Evolutionary conservation across 2,888 invertebrate species (phyloP), one percentile per base, ranked within the genome.

Genomic region (Temnothorax rugatulus): DNA sequence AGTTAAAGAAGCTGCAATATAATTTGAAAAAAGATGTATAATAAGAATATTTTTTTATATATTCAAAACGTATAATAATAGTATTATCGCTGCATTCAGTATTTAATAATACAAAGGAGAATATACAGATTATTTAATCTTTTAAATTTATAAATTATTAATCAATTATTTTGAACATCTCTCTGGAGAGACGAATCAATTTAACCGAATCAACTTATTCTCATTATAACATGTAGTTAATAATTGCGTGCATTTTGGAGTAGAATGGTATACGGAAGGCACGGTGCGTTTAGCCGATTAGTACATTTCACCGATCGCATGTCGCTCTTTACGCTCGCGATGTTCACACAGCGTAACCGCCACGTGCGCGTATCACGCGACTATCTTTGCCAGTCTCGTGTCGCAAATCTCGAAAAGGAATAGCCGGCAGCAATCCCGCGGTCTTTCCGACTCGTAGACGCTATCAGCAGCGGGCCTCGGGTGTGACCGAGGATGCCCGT

Each of bases 391-490:
- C 82, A 29, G 47, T 18, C 73, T 82, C 47, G 66, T 84, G 86
- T 90, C 90, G 84, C 90, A 87, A 90, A 90, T 90, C 90, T 90
- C 86, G 71, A 54, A 83, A 81, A 85, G 84, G 77, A 84, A 84
- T 79, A 84, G 89, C 76, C 84, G 71, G 76, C 54, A 77, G 71
- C 61, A 64, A 68, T 82, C 69, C 34, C 64, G 79, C 38, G n/a
- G 52, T 63, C 69, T 85, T 69, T 77, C 75, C 87, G 76, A 86
- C 87, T 84, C 84, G 87, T 82, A 86, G 87, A 85, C 86, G 83
- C 54, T 90, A 90, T 90, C 79, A 50, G 73, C 79, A 50, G n/a
- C 87, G 82, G 34, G 59, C 83, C 85, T 84, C 87, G 85, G 81
- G 83, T 90, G 79, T 71, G 88, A 88, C 84, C 83, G 85, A 88